Percentiles rank a stretch among this genome's conserved stretches.
phyloP scores from a whole-genome alignment of 2,113 vertebrate species.

The Gasterosteus nipponicus region DNA sequence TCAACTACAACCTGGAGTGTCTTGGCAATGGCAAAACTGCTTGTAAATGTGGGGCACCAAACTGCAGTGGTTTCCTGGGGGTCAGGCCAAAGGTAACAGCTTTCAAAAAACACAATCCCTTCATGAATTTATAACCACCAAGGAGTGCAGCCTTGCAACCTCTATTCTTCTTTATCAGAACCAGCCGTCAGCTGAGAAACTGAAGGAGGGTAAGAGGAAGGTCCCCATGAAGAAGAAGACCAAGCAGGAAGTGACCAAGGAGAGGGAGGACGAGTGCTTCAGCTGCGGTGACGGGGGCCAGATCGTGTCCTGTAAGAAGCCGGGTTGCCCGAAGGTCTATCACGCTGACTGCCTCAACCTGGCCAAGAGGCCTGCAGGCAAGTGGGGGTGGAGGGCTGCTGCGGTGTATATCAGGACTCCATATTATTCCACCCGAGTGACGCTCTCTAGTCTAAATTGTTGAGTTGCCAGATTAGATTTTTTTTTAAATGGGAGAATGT shows the following conservation, averaged over 20 bases:
- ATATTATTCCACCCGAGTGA: background rate
- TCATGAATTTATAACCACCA: background rate
- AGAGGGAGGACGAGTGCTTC: conserved; percentile 97
- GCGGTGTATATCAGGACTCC: background rate
- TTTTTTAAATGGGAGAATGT: background rate
- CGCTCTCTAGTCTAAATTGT: background rate
- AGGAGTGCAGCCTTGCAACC: background rate
- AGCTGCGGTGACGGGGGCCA: conserved; percentile 96
- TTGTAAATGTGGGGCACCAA: conserved; percentile 97
- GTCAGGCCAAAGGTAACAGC: conserved; percentile 92
- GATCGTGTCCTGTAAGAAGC: conserved; percentile 96
- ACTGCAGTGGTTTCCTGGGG: conserved; percentile 97
- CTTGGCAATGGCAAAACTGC: conserved; percentile 96
- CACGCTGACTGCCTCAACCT: conserved; percentile 97
- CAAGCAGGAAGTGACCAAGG: conserved; percentile 90
- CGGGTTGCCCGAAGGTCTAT: conserved; percentile 97
- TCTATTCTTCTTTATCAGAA: conserved; percentile 80
- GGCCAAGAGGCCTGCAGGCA: conserved; percentile 95
- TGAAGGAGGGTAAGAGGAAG: conserved; percentile 88
- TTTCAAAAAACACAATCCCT: background rate
- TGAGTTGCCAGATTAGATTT: background rate
- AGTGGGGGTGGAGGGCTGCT: conserved; percentile 27
- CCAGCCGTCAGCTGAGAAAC: conserved; percentile 87
- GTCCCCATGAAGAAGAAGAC: conserved; percentile 87
- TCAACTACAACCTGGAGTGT: conserved; percentile 99